Evolutionary conservation across 2,797 vertebrate species (phyloP), one percentile per base, ranked within the genome.

Genomic region (Triplophysa yarkandensis): DNA sequence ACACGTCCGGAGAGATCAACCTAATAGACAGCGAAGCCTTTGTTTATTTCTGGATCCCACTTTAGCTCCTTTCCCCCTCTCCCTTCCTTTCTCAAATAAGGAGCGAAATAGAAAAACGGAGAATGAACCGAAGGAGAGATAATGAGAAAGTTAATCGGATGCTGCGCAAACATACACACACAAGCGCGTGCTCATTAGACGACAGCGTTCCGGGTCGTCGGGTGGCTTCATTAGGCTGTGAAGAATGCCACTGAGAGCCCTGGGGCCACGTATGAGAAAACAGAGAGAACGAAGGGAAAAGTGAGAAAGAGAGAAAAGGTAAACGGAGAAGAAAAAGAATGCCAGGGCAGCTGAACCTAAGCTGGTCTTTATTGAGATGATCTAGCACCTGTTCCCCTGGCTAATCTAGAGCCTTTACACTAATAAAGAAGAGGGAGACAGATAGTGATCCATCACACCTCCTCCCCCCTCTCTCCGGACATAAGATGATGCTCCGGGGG

Each of bases 361-460:
- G 85, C 86, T 75, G 86, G 62, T 86, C 84, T 89, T 90, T 90
- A 89, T 89, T 88, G 86, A 88, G 84, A 81, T 48, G 23, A 19
- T 84, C 78, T 73, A 41, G 81, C 60, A 76, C 78, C 76, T 83
- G 74, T 60, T 72, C 76, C 63, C 62, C 41, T 25, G 52, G 70
- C 74, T 83, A 76, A 80, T 81, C 67, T 68, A 79, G 74, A 81
- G 55, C 68, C 44, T 83, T 78, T 82, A 82, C 82, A 84, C 76
- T 89, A 89, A 90, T 87, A 89, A 90, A 86, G 80, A 76, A 79
- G 84, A 86, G 66, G 64, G 72, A 81, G 83, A 87, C 68, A 77
- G 73, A 81, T 63, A 83, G 77, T 80, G 43, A 82, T 80, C 73
- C 67, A 81, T 82, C 63, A 63, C 30, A 58, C 71, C 60, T 68